Percentiles rank a stretch among this genome's conserved stretches.
Conservation (phyloP, 2,797 vertebrate species). For the Melanotaenia boesemani region DNA sequence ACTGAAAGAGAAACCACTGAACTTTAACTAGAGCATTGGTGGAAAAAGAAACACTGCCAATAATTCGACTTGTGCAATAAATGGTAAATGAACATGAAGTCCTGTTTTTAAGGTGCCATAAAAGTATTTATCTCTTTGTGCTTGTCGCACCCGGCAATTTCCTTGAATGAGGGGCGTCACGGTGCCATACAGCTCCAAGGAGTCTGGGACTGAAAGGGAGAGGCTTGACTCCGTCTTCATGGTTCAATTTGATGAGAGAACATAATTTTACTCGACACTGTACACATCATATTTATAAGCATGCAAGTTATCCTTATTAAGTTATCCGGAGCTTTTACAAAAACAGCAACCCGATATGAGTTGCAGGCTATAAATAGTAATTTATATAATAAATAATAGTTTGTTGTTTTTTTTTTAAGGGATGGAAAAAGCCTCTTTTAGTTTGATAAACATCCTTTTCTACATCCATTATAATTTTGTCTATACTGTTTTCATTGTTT, state of each 20-base stretch:
- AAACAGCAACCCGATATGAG: too few species aligned
- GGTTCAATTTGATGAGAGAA: not conserved
- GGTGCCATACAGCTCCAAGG: not conserved
- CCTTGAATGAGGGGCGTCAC: not conserved
- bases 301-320: too few species aligned
- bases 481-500: not conserved
- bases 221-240: not conserved
- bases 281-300: too few species aligned
- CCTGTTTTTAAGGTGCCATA: not conserved
- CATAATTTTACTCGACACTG: too few species aligned
- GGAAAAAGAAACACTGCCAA: not conserved
- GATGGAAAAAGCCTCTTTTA: not conserved
- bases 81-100: too few species aligned
- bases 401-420: too few species aligned
- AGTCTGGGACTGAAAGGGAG: not conserved
- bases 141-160: not conserved
- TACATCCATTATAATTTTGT: not conserved
- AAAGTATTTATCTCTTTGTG: not conserved
- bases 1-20: conserved; percentile 2
- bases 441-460: not conserved
- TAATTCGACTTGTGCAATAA: not conserved
- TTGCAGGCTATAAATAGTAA: too few species aligned
- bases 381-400: too few species aligned
- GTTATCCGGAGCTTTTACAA: too few species aligned
- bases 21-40: conserved; percentile 1